Base-by-base conservation (phyloP, 2,113 vertebrate species). In the Melanocharis versteri region DNA sequence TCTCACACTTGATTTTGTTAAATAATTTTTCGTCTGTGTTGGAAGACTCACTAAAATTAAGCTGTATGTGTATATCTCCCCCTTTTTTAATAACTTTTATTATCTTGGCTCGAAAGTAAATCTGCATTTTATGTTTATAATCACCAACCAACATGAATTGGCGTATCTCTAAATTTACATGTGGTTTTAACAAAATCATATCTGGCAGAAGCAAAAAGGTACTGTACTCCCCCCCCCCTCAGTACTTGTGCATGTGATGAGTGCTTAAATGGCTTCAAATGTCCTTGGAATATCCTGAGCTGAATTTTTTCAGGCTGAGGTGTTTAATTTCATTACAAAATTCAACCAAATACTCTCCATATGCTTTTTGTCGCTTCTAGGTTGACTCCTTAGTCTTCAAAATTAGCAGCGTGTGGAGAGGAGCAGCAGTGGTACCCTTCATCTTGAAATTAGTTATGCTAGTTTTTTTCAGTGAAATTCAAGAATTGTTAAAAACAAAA, bases 41-140 rank as follows among this genome's bases (percentile, higher is more conserved):
- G 35, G 33, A 82, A 82, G 8, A 51, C 6, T 66, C 8, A 24
- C 50, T 65, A 93, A 78, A 81, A 78, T 79, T 33, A 35, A 40
- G 7, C 13, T 28, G 4, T 70, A n/a, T 35, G 3, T 75, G 5
- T 66, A 24, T 50, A 28, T 45, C 2, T 3, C 5, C 1, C 1
- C 0, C 0, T 31, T 78, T 85, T 69, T 64, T 17, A 51, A 60
- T 6, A 39, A 44, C 10, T 2, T 26, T 80, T 83, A 3, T 80
- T 53, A n/a, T 40, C 60, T 81, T 53, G 24, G 24, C 15, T 69
- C 37, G 27, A 60, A 82, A 57, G 3, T 40, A 71, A 76, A 80
- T 60, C 21, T 71, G 8, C 26, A 31, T 68, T 94, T 91, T 73
- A 14, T 70, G 4, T 37, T 75, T 51, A 10, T 54, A 37, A 28